phyloP scores from a whole-genome alignment of 2,797 vertebrate species.

The Hybognathus amarus region DNA sequence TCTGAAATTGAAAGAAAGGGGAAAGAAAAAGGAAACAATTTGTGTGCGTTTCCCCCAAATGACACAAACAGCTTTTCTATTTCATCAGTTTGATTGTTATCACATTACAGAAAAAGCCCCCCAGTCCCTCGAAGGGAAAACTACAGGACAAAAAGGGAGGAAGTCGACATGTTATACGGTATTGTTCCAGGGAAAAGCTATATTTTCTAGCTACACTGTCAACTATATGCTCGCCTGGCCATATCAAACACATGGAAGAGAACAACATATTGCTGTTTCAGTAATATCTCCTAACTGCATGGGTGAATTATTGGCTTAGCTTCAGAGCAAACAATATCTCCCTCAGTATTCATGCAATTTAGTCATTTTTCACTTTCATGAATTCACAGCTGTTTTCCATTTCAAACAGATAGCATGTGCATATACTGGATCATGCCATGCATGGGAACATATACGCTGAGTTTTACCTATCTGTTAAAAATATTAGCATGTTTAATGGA shows the following conservation, averaged over 20 bases:
- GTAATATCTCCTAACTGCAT: slow-evolving; percentile 31
- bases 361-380: slow-evolving; percentile 2
- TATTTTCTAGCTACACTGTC: slow-evolving; percentile 26
- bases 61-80: slow-evolving; percentile 53
- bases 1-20: slow-evolving; percentile 69
- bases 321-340: slow-evolving; percentile 7
- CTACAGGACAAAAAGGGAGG: slow-evolving; percentile 17
- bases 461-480: slow-evolving; percentile 58
- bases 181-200: slow-evolving; percentile 33
- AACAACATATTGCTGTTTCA: slow-evolving; percentile 19
- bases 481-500: slow-evolving; percentile 74
- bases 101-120: slow-evolving; percentile 50
- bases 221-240: slow-evolving; percentile 16
- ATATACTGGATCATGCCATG: slow-evolving; percentile 11
- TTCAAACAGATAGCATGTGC: slow-evolving; percentile 17
- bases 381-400: slow-evolving; percentile 23
- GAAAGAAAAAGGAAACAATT: slow-evolving; percentile 41
- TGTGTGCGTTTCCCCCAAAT: slow-evolving; percentile 30
- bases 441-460: neutral
- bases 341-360: neutral
- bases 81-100: slow-evolving; percentile 71
- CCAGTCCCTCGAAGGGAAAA: slow-evolving; percentile 14
- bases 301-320: slow-evolving; percentile 38
- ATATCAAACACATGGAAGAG: slow-evolving; percentile 34
- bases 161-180: slow-evolving; percentile 24